These are phyloP conservation scores for Apodemia zela DNA, from an alignment of 2,888 invertebrate species.

Conservation along the genomic window DNA sequence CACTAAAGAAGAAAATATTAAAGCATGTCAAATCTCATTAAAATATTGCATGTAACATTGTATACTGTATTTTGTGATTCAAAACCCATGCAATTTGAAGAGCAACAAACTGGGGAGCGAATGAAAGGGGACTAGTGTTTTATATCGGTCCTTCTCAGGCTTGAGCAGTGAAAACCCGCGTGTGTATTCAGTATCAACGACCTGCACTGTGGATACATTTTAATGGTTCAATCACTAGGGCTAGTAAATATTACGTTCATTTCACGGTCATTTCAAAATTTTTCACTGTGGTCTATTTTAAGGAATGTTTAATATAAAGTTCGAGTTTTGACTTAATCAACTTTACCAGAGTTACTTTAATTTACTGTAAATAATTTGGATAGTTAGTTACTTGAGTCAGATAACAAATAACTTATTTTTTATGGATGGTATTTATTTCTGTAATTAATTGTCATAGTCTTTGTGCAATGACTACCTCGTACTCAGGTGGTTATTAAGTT, in stretches of 20 bases:
- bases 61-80: neutral
- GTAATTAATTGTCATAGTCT: too few relatives aligned
- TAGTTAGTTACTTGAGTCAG: too few relatives aligned
- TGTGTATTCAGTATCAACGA: constrained; percentile 24
- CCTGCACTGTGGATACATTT: constrained; percentile 20
- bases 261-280: constrained; percentile 73
- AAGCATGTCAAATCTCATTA: neutral
- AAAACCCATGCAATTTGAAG: neutral
- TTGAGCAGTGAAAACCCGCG: constrained; percentile 21
- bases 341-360: neutral
- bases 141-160: constrained; percentile 56
- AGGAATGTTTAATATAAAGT: neutral
- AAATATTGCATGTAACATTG: neutral
- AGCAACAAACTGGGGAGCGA: constrained; percentile 32
- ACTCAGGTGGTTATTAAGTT: too few relatives aligned
- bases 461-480: too few relatives aligned
- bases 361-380: too few relatives aligned
- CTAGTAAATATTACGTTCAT: constrained; percentile 13
- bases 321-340: neutral
- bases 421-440: too few relatives aligned
- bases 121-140: constrained; percentile 53
- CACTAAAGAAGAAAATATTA: neutral
- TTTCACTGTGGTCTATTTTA: constrained; percentile 44
- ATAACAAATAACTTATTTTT: too few relatives aligned
- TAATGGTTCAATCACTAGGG: constrained; percentile 12